Evolutionary conservation across 2,888 invertebrate genomes (phyloP).

Genomic region (Chrysolina oricalcia): DNA sequence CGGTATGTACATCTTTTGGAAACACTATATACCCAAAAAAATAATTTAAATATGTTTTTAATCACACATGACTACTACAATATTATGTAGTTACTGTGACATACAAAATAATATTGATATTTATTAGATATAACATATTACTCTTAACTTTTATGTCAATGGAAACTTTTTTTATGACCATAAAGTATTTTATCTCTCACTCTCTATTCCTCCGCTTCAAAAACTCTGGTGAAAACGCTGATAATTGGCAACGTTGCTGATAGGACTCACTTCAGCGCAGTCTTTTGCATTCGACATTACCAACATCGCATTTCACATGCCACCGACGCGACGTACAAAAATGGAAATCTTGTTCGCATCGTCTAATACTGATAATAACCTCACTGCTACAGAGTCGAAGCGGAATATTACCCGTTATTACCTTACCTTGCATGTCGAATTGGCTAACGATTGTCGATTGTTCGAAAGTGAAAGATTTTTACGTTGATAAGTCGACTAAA

Average conservation of each 20-base stretch:
- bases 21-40: too few relatives aligned
- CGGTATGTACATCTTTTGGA: too few relatives aligned
- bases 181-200: too few relatives aligned
- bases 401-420: conserved; percentile 54
- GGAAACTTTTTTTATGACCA: too few relatives aligned
- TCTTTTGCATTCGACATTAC: background rate
- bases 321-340: conserved; percentile 36
- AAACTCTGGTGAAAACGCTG: too few relatives aligned
- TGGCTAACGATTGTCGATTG: conserved; percentile 51
- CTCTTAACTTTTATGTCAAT: too few relatives aligned
- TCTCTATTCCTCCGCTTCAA: too few relatives aligned
- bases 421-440: conserved; percentile 52
- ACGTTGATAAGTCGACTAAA: conserved; percentile 35
- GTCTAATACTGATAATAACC: conserved; percentile 47
- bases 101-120: too few relatives aligned
- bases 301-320: conserved; percentile 38
- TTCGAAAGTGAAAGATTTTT: conserved; percentile 37
- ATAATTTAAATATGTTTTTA: too few relatives aligned
- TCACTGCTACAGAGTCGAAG: conserved; percentile 48
- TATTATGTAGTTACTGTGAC: too few relatives aligned
- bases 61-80: too few relatives aligned
- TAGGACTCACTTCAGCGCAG: background rate
- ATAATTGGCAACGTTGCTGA: background rate
- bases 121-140: too few relatives aligned
- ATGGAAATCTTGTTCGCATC: conserved; percentile 47